These are phyloP conservation scores for Amblyraja radiata DNA, from an alignment of 2,797 vertebrate genomes.

Conservation along the genomic window DNA sequence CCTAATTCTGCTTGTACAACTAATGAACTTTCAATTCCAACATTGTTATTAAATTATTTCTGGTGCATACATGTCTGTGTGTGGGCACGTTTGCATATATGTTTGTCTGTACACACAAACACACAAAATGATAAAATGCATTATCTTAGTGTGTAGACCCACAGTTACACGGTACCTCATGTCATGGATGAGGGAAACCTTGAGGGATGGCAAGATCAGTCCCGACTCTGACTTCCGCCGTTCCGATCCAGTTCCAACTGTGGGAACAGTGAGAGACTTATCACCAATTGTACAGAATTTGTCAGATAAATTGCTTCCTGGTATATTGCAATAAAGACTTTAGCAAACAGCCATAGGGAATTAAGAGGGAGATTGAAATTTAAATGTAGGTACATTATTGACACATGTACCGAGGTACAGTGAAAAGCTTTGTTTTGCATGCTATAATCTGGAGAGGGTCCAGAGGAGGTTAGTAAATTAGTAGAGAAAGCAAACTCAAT, in stretches of 20 bases:
- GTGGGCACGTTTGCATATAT: neutral
- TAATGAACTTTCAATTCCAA: neutral
- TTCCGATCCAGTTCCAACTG: constrained; percentile 68
- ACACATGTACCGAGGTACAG: too few species aligned
- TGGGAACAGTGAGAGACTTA: neutral
- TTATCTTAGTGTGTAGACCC: neutral
- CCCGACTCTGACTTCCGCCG: constrained; percentile 69
- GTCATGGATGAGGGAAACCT: constrained; percentile 80
- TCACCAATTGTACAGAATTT: neutral
- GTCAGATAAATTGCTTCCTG: neutral
- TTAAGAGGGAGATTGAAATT: neutral
- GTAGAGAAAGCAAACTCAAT: too few species aligned
- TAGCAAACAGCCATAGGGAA: neutral
- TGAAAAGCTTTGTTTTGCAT: too few species aligned
- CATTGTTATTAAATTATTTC: too few species aligned
- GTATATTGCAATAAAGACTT: neutral
- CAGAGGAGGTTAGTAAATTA: too few species aligned
- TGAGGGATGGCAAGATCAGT: constrained; percentile 61
- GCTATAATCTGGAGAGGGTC: too few species aligned
- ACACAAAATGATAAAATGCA: too few species aligned
- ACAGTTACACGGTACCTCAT: constrained; percentile 69
- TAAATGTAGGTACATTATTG: too few species aligned
- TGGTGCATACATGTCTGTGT: neutral
- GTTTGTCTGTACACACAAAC: too few species aligned
- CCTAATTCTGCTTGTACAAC: too few species aligned